Conservation (phyloP, 2,797 vertebrate genomes). For the Gallinago nigripennis region DNA sequence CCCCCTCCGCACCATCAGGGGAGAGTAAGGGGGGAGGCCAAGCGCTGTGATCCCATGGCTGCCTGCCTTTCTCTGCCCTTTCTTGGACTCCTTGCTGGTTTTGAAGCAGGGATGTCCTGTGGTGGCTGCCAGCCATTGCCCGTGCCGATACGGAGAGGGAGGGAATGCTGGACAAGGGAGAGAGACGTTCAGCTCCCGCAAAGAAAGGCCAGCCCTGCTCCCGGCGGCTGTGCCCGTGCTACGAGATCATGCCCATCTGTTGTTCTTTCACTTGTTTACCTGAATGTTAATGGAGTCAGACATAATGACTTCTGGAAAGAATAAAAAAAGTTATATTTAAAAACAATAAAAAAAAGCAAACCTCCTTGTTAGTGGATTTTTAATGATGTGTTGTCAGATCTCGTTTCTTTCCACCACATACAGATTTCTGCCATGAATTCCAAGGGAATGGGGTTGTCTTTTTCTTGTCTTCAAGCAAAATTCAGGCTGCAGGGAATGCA, state of each 20-base stretch:
- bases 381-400: slow-evolving; percentile 37
- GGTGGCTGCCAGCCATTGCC: accelerated
- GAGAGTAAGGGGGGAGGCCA: not conserved
- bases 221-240: not conserved
- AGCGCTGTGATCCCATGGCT: not conserved
- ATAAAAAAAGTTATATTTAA: slow-evolving; percentile 27
- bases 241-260: slow-evolving; percentile 23
- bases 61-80: not conserved
- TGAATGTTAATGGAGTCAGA: slow-evolving; percentile 57
- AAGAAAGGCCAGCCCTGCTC: not conserved
- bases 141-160: not conserved
- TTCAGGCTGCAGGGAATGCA: not conserved
- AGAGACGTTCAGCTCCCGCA: not conserved
- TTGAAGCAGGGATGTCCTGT: not conserved
- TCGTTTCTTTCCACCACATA: not conserved
- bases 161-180: accelerated
- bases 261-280: slow-evolving; percentile 64
- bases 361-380: slow-evolving; percentile 28
- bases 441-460: not conserved
- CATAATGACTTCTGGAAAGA: slow-evolving; percentile 52
- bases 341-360: slow-evolving; percentile 56
- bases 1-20: not conserved
- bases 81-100: not conserved
- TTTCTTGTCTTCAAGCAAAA: not conserved
- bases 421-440: not conserved